These are phyloP conservation scores for Procavia capensis DNA, from an alignment of 2,113 vertebrate genomes.

Conservation along the genomic window DNA sequence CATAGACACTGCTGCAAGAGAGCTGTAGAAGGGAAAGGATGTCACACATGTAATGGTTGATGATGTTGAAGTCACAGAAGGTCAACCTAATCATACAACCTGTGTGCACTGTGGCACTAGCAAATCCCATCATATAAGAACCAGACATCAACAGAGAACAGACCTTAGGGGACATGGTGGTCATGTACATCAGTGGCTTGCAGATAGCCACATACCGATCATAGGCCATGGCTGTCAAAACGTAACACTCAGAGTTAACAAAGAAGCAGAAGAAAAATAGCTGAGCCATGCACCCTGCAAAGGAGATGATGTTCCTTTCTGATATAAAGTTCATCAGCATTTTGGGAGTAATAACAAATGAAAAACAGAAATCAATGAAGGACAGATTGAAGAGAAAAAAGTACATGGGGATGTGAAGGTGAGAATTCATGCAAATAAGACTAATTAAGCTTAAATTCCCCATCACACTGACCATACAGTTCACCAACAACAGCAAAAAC, in stretches of 20 bases:
- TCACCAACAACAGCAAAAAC: conserved; percentile 20
- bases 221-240: not conserved
- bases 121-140: not conserved
- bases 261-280: not conserved
- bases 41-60: conserved; percentile 78
- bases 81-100: not conserved
- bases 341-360: conserved; percentile 34
- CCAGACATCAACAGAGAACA: not conserved
- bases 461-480: not conserved
- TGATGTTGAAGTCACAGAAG: conserved; percentile 26
- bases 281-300: not conserved
- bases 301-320: not conserved
- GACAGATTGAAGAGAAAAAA: conserved; percentile 56
- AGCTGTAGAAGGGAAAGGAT: conserved; percentile 77
- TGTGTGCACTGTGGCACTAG: not conserved
- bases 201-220: not conserved
- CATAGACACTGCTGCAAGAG: conserved; percentile 48
- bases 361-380: conserved; percentile 49
- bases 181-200: not conserved
- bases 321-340: conserved; percentile 39
- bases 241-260: not conserved
- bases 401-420: conserved; percentile 56
- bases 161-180: not conserved
- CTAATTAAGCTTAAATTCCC: conserved; percentile 46
- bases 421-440: not conserved